A percentile compares a stretch with the other conserved stretches of the same genome.
Evolutionary conservation across 2,888 invertebrate species (phyloP).

Genomic region (Biston stratarius): DNA sequence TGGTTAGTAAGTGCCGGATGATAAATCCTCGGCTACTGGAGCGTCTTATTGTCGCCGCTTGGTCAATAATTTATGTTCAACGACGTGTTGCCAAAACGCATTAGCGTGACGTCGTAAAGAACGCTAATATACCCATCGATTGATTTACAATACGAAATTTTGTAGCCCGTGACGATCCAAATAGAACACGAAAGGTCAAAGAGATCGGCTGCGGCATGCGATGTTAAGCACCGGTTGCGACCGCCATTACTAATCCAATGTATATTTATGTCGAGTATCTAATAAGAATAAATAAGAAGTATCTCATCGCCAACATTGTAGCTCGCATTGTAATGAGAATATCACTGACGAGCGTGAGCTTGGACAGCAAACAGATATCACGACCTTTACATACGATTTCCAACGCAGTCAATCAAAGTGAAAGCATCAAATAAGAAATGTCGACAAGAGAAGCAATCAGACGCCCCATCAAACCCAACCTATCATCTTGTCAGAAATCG

Average conservation of each 20-base stretch:
- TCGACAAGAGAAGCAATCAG: slow-evolving; percentile 86
- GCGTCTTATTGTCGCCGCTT: slow-evolving; percentile 53
- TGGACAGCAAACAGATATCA: slow-evolving; percentile 53
- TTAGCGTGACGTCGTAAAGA: slow-evolving; percentile 48
- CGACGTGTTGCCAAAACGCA: slow-evolving; percentile 55
- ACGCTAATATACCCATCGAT: slow-evolving; percentile 53
- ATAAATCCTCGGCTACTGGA: slow-evolving; percentile 55
- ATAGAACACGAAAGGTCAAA: slow-evolving; percentile 45
- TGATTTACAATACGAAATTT: slow-evolving; percentile 50
- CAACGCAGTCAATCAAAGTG: slow-evolving; percentile 83
- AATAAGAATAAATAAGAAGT: slow-evolving; percentile 28
- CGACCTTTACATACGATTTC: slow-evolving; percentile 67
- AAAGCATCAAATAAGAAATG: slow-evolving; percentile 77
- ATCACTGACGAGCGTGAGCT: slow-evolving; percentile 22
- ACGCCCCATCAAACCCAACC: slow-evolving; percentile 82
- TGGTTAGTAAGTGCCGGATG: slow-evolving; percentile 49
- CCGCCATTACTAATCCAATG: slow-evolving; percentile 20
- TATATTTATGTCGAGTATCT: slow-evolving; percentile 29
- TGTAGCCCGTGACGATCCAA: slow-evolving; percentile 45
- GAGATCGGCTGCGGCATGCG: slow-evolving; percentile 37
- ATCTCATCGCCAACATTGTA: slow-evolving; percentile 31
- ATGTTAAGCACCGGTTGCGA: slow-evolving; percentile 28
- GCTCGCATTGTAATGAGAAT: slow-evolving; percentile 21
- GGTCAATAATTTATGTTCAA: slow-evolving; percentile 53
- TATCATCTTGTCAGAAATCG: slow-evolving; percentile 85